Conservation (phyloP, 1,140 invertebrate genomes). For the Episyrphus balteatus region DNA sequence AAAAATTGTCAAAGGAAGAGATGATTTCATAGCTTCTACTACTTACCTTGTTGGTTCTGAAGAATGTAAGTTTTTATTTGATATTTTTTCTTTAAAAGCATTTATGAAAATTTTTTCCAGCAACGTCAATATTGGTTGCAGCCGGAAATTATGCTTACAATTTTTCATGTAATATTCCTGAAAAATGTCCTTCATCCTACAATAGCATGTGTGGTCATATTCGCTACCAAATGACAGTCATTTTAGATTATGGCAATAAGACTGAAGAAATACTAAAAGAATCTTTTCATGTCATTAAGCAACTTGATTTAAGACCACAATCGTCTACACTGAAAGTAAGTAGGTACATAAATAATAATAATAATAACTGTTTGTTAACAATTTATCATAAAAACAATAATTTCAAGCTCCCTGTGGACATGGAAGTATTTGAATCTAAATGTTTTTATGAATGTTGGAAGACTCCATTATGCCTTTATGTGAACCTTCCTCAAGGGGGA, state of each 20-base stretch:
- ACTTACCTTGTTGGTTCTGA: neutral
- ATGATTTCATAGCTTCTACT: neutral
- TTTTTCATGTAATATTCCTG: slow-evolving; percentile 37
- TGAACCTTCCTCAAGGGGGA: too few species aligned
- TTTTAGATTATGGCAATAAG: slow-evolving; percentile 58
- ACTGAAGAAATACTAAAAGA: slow-evolving; percentile 59
- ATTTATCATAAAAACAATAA: slow-evolving; percentile 4
- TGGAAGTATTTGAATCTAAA: slow-evolving; percentile 8
- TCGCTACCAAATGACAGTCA: slow-evolving; percentile 51
- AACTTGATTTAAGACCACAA: slow-evolving; percentile 58
- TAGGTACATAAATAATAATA: neutral
- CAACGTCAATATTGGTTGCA: slow-evolving; percentile 15
- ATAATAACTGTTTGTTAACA: neutral
- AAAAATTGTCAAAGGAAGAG: slow-evolving; percentile 9
- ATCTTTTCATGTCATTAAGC: slow-evolving; percentile 58
- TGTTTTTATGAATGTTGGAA: neutral
- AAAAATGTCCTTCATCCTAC: slow-evolving; percentile 53
- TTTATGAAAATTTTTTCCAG: slow-evolving; percentile 14
- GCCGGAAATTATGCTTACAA: slow-evolving; percentile 21
- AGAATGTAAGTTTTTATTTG: slow-evolving; percentile 11
- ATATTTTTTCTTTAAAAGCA: slow-evolving; percentile 15
- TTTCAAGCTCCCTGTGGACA: slow-evolving; percentile 15
- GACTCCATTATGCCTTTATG: too few species aligned
- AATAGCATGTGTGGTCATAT: slow-evolving; percentile 57
- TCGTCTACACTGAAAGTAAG: slow-evolving; percentile 3